A percentile compares a stretch with the other conserved stretches of the same genome.
phyloP scores from a whole-genome alignment of 2,797 vertebrate species.

The Neopelma chrysocephalum region DNA sequence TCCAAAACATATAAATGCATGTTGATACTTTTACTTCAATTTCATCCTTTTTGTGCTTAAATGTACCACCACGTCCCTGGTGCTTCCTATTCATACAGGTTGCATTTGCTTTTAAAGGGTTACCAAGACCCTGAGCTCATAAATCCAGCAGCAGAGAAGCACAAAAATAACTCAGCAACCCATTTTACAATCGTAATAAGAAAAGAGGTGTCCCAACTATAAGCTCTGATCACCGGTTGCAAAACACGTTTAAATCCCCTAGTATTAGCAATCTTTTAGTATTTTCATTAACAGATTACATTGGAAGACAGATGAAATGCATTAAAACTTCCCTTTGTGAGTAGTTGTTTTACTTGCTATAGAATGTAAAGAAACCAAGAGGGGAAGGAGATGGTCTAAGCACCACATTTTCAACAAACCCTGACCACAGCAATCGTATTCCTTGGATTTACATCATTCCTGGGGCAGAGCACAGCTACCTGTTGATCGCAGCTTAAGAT shows the following conservation, averaged over 20 bases:
- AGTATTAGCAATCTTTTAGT: not conserved
- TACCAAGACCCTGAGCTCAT: not conserved
- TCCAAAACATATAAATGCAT: not conserved
- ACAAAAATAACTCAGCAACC: not conserved
- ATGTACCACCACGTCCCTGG: fast-evolving
- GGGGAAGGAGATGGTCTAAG: not conserved
- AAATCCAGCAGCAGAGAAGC: not conserved
- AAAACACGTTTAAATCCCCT: not conserved
- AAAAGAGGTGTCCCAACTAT: not conserved
- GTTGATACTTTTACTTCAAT: not conserved
- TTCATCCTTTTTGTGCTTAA: not conserved
- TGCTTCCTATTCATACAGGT: not conserved
- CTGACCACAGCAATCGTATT: not conserved
- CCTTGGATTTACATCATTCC: not conserved
- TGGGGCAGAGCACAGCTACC: not conserved
- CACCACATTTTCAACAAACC: not conserved
- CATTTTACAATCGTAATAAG: not conserved
- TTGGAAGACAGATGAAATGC: not conserved
- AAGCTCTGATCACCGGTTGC: not conserved
- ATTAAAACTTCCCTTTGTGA: not conserved
- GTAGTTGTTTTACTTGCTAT: not conserved
- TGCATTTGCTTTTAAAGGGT: not conserved
- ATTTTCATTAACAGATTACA: not conserved
- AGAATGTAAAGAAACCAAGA: not conserved
- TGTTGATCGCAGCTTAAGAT: not conserved